These are phyloP conservation scores for Bradypus variegatus DNA, from an alignment of 2,797 vertebrate species.

Conservation along the genomic window DNA sequence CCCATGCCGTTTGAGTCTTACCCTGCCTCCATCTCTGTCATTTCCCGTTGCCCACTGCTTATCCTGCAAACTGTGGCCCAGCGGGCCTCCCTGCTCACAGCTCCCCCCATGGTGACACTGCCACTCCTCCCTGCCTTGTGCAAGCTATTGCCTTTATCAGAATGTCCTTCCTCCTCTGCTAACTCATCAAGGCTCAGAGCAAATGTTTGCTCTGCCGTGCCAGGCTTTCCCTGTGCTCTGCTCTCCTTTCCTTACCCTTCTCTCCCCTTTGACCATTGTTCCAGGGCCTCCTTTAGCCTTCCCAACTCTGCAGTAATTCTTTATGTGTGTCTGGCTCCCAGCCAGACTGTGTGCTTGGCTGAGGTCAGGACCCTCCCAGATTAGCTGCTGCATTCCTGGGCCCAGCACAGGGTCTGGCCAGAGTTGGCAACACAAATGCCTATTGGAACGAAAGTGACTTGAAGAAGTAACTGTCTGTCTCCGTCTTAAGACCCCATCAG, in stretches of 20 bases:
- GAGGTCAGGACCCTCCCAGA: background rate
- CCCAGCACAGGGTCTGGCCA: background rate
- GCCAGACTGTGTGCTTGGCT: background rate
- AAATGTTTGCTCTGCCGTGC: background rate
- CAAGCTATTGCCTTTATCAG: background rate
- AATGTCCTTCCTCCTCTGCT: background rate
- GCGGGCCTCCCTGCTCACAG: background rate
- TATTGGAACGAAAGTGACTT: background rate
- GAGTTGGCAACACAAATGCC: background rate
- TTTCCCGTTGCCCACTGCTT: background rate
- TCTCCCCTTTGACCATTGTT: background rate
- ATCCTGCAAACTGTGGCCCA: background rate
- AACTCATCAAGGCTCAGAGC: background rate
- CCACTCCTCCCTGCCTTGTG: background rate
- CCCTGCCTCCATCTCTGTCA: background rate
- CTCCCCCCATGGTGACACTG: background rate
- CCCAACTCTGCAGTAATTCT: background rate
- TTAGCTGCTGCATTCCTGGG: fast-evolving
- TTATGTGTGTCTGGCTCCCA: background rate
- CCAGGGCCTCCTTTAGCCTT: background rate
- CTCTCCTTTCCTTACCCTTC: background rate
- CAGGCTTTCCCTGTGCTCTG: fast-evolving
- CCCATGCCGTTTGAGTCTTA: background rate
- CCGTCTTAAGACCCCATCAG: background rate
- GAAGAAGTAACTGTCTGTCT: background rate